Base-by-base conservation (phyloP, 2,113 vertebrate species). In the Turnix velox region DNA sequence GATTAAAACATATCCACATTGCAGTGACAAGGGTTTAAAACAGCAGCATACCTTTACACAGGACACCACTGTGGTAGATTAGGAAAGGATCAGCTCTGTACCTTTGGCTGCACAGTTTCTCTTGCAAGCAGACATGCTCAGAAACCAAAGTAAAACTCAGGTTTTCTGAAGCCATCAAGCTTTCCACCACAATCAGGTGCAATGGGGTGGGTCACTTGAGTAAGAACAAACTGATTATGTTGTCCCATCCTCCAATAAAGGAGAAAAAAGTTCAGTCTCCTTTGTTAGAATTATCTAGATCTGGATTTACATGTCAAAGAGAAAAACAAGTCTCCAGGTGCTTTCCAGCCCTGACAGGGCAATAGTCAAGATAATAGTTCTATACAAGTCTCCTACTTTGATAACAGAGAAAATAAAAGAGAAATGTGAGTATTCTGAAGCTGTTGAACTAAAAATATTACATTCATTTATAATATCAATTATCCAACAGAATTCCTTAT, bases 281-380 rank as follows among this genome's bases (percentile, higher is more conserved):
- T 35, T 0, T 22, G 28, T 13, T 23, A 49, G 18, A 73, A 40
- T 1, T 2, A 39, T 45, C 7, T 87, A 8, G 8, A 48, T 14
- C 19, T 71, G 46, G 42, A 6, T 66, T 69, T 52, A 46, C 23
- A 52, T 40, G 30, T 23, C 23, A 74, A 61, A 54, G 2, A 48
- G 24, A 71, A 71, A 55, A 20, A 25, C 10, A 67, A 59, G 23
- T 18, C 31, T 54, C 42, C 1, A 0, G 30, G 49, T 73, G 33
- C 52, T 75, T 87, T 48, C 46, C 62, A 71, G 3, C 10, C 33
- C 31, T 48, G 10, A 17, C 42, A 25, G 10, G 27, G 52, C 16
- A 61, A 65, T 30, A 1, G 1, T 12, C 0, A 1, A 59, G 28
- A 6, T 54, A 43, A 33, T 5, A 0, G 0, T 45, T n/a, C 27